Percentiles rank a stretch among this genome's conserved stretches.
Evolutionary conservation across 2,797 vertebrate genomes (phyloP).

Genomic region (Tinamus major): DNA sequence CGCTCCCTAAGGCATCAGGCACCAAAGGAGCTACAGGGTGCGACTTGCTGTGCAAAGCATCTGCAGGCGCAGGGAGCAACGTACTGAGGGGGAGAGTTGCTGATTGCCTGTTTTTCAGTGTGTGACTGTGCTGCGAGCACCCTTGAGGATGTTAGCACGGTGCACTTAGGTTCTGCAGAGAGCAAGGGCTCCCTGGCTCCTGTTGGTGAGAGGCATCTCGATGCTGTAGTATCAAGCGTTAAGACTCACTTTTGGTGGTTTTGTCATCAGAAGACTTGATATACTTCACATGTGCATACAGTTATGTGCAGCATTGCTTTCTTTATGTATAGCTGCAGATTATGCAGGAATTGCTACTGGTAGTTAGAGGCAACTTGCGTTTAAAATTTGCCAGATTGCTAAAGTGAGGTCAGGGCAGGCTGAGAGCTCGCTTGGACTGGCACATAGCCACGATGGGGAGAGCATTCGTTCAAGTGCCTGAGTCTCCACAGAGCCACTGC

Average conservation of each 20-base stretch:
- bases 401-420: neutral
- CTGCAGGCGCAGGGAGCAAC: neutral
- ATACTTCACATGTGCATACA: neutral
- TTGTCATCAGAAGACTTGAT: neutral
- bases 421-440: neutral
- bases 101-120: neutral
- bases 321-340: neutral
- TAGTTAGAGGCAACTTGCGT: neutral
- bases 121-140: neutral
- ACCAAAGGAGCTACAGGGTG: neutral
- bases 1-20: neutral
- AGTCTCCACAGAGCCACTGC: neutral
- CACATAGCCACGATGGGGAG: neutral
- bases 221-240: neutral
- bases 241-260: neutral
- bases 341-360: neutral
- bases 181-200: neutral
- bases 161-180: no score
- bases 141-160: neutral
- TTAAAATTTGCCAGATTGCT: neutral
- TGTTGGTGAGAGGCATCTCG: neutral
- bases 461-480: neutral
- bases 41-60: neutral
- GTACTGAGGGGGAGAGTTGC: neutral
- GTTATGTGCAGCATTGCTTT: neutral